Conservation (phyloP, 2,888 invertebrate species). For the Antheraea yamamai region DNA sequence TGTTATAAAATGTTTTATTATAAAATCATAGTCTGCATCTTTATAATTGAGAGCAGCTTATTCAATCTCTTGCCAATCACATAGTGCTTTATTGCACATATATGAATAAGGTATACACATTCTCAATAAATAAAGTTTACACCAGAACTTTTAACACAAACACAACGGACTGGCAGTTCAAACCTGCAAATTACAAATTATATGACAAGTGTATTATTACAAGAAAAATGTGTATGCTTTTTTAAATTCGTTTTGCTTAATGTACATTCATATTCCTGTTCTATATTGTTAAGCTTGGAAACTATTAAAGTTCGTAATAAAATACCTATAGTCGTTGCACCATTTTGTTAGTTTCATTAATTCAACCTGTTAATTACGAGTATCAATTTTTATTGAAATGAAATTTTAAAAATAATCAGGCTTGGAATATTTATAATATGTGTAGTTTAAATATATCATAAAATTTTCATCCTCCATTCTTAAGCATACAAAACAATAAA, state of each 20-base stretch:
- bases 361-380: neutral
- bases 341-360: neutral
- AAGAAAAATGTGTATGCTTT: neutral
- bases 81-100: neutral
- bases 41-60: neutral
- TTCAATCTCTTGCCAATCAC: neutral
- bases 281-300: neutral
- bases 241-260: neutral
- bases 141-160: too few relatives aligned
- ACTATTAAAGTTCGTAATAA: neutral
- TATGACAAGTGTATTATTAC: neutral
- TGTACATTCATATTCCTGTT: neutral
- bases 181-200: neutral
- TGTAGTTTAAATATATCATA: too few relatives aligned
- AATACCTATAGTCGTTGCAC: neutral
- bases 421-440: too few relatives aligned
- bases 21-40: neutral
- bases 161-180: too few relatives aligned
- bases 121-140: too few relatives aligned
- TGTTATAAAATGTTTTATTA: neutral
- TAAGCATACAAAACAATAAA: too few relatives aligned
- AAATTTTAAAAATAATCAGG: too few relatives aligned
- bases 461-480: too few relatives aligned
- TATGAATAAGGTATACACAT: neutral
- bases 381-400: neutral